Conservation (phyloP, 2,113 vertebrate species). For the Rissa tridactyla region DNA sequence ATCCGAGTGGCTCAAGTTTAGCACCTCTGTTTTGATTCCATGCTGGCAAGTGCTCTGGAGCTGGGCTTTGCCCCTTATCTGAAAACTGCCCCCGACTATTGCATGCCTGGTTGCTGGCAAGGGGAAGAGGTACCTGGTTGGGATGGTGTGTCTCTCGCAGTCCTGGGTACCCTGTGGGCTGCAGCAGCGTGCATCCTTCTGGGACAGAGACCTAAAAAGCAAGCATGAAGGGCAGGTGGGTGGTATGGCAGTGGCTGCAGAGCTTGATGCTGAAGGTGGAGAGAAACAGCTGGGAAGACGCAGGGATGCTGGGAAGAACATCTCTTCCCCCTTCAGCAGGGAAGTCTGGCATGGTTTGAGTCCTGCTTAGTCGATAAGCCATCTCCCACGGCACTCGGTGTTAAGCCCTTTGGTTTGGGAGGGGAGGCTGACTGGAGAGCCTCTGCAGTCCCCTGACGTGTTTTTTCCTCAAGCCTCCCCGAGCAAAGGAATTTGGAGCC, state of each 20-base stretch:
- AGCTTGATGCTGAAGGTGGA: neutral
- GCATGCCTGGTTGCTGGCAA: neutral
- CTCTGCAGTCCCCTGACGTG: rapidly evolving
- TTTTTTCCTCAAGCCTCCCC: neutral
- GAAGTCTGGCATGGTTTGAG: rapidly evolving
- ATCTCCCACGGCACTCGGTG: neutral
- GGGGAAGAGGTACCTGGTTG: neutral
- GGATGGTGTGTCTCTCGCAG: neutral
- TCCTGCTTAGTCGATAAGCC: neutral
- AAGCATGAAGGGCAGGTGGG: rapidly evolving
- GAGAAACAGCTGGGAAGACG: neutral
- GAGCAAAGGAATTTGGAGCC: neutral
- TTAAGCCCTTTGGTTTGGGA: neutral
- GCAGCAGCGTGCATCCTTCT: rapidly evolving
- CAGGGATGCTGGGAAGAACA: neutral
- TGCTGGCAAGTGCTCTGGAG: neutral
- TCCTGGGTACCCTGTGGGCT: neutral
- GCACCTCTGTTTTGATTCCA: neutral
- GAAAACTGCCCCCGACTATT: neutral
- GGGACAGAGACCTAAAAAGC: neutral
- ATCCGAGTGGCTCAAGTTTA: neutral
- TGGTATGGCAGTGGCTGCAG: neutral
- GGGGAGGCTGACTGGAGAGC: neutral
- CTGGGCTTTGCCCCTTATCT: neutral
- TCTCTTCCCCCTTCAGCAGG: neutral